Evolutionary conservation across 2,113 vertebrate genomes (phyloP), one percentile per base, ranked within the genome.

Genomic region (Benitochromis conjunctus): DNA sequence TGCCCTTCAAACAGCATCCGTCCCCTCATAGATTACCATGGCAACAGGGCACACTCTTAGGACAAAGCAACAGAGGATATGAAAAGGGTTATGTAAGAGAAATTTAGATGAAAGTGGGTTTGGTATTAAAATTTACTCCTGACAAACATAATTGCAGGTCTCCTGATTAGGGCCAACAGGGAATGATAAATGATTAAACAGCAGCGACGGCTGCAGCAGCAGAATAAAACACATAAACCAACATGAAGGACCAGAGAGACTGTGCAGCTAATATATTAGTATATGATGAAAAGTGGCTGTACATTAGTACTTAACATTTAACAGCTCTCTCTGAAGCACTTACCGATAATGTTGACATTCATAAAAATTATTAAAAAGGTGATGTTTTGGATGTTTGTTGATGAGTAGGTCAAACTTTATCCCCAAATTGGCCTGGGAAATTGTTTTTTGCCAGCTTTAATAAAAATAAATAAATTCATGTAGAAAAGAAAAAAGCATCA

Each of bases 1-100:
- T 92, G 89, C 88, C 90, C 93, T 92, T 90, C 90, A 92, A 92
- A 90, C 81, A 87, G 81, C 85, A 91, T 91, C 82, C 85, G 53
- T 91, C 87, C 58, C 60, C 80, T 91, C 82, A 64, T 54, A 85
- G 69, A 89, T 91, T 80, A 53, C 87, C 89, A 93, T 93, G 83
- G 91, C 88, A 94, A 94, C 91, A 81, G 80, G 89, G 79, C 82
- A 80, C 81, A 90, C 78, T 82, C 81, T 83, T 64, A 91, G 79
- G 83, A 89, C 89, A 91, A 92, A 79, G 88, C 85, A 26, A 83
- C 81, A 85, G 78, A 31, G 53, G 80, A 84, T 89, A 84, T 89
- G 64, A 93, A 88, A 87, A 84, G 87, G 86, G 58, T 89, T 91
- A 82, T 54, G 77, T 85, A 86, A 92, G 88, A 71, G 48, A 83